phyloP scores from a whole-genome alignment of 2,797 vertebrate genomes.

The Garrulus glandarius region DNA sequence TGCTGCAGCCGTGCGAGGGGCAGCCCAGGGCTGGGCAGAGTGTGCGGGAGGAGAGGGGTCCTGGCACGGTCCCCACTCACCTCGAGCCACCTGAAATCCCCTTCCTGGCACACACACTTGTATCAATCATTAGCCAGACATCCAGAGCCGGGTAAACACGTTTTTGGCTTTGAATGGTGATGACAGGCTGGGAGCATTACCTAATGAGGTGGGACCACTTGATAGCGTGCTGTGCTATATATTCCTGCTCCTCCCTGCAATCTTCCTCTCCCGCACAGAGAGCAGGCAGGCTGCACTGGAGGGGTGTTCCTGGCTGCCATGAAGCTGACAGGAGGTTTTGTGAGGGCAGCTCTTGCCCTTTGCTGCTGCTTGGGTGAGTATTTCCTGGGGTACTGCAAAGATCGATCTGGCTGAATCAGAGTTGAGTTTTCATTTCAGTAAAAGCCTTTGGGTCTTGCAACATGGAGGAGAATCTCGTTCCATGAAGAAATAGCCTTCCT shows the following conservation, averaged over 20 bases:
- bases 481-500: neutral
- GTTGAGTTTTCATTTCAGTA: neutral
- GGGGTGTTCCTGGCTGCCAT: neutral
- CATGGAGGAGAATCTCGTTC: neutral
- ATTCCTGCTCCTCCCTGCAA: neutral
- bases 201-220: slow-evolving; percentile 13
- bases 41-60: neutral
- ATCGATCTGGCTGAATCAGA: neutral
- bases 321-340: neutral
- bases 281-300: neutral
- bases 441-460: neutral
- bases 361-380: slow-evolving; percentile 53
- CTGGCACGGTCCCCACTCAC: neutral
- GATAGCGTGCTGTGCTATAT: neutral
- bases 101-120: neutral
- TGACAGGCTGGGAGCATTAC: neutral
- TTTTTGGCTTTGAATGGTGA: slow-evolving; percentile 32
- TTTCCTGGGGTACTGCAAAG: neutral
- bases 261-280: neutral
- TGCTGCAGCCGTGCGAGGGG: rapidly evolving
- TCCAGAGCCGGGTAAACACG: slow-evolving; percentile 34
- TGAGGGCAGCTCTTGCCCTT: slow-evolving; percentile 26
- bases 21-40: neutral
- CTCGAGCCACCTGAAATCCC: neutral
- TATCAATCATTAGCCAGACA: slow-evolving; percentile 62